Evolutionary conservation across 2,113 vertebrate genomes (phyloP), one percentile per base, ranked within the genome.

Genomic region (Notothenia coriiceps): DNA sequence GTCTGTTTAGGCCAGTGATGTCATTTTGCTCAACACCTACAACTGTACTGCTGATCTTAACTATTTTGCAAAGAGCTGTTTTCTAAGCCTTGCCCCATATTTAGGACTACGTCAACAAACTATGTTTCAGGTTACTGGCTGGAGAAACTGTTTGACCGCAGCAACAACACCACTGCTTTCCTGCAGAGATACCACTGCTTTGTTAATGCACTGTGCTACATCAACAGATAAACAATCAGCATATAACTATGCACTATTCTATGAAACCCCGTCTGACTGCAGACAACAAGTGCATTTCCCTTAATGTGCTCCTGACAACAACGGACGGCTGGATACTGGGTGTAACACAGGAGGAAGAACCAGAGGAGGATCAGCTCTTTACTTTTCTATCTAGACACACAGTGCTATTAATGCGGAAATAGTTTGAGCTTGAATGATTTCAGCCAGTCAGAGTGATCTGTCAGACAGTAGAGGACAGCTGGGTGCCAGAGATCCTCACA

Each of bases 401-500:
- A 8, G 54, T 43, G 20, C 35, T 15, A 5, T 78, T 2, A 13
- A 6, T 56, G 13, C 12, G 35, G 25, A 29, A 59, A 18, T 15
- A 11, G 35, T 20, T 60, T 67, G n/a, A 22, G 50, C 50, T 63
- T 17, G 46, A 70, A 44, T 18, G 14, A 14, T 29, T 47, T 66
- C 51, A 69, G 25, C 6, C 50, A 47, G 35, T 46, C 46, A 67
- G 35, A 64, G 33, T 67, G 62, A 75, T 46, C 43, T 69, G 62
- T 76, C 43, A 72, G 74, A 50, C 61, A 67, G 49, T 17, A 17
- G 0, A 6, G 5, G 70, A 67, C 70, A 22, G 51, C 47, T 75
- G 55, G 64, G 70, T 55, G 77, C 49, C 70, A 74, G 78, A 66
- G 81, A 69, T 84, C 81, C 68, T 81, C 81, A 20, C 70, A 84